Evolutionary conservation across 2,888 invertebrate genomes (phyloP).

Genomic region (Pristionchus maxplancki): DNA sequence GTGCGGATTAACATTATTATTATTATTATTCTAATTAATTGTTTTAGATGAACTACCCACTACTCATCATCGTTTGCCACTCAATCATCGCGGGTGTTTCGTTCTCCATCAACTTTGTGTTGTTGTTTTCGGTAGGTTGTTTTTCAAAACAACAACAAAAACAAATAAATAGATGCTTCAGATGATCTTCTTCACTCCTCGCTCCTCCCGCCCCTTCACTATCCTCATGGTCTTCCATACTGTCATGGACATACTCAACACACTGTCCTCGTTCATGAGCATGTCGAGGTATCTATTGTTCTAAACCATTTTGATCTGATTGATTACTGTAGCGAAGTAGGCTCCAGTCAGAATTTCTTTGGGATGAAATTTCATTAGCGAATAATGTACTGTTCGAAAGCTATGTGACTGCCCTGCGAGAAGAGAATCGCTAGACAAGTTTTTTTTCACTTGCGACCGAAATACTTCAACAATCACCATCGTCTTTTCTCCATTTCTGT

Average conservation of each 20-base stretch:
- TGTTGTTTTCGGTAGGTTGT: constrained; percentile 4
- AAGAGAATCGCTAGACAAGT: too few species aligned
- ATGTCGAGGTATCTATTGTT: constrained; percentile 40
- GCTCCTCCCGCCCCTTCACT: constrained; percentile 26
- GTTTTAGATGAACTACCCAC: constrained; percentile 15
- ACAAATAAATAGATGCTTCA: background rate
- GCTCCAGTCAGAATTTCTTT: too few species aligned
- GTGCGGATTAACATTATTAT: background rate
- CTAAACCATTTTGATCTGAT: too few species aligned
- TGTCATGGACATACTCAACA: constrained; percentile 9
- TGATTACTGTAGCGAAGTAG: too few species aligned
- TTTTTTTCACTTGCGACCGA: background rate
- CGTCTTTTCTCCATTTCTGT: too few species aligned
- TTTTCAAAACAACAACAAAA: background rate
- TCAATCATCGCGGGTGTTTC: background rate
- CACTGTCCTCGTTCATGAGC: constrained; percentile 17
- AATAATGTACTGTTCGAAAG: too few species aligned
- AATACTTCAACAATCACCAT: background rate
- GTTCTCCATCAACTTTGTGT: background rate
- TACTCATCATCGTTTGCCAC: constrained; percentile 26
- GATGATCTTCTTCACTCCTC: constrained; percentile 26
- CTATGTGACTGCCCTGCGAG: too few species aligned
- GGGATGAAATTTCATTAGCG: too few species aligned
- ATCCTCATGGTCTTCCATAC: constrained; percentile 30
- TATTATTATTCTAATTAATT: background rate